Evolutionary conservation across 2,113 vertebrate genomes (phyloP).

Genomic region (Rhodinocichla rosea): DNA sequence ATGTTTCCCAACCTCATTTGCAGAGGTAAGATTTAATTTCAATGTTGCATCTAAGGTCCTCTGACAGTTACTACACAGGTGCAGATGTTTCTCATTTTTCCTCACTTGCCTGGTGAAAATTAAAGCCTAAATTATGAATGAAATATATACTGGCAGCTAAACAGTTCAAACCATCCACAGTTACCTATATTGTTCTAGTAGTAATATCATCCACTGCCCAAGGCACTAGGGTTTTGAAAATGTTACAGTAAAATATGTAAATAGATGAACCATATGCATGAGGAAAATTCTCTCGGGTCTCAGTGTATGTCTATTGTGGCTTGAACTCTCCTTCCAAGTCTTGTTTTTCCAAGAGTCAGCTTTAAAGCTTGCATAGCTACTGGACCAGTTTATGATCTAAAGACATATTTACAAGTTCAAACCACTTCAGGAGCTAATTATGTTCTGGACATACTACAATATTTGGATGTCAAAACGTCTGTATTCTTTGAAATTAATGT

Average conservation of each 20-base stretch:
- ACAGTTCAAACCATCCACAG: neutral
- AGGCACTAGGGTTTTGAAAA: constrained; percentile 26
- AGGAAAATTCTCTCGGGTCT: neutral
- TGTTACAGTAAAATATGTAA: constrained; percentile 52
- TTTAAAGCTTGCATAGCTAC: neutral
- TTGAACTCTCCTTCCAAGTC: constrained; percentile 4
- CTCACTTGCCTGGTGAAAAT: constrained; percentile 15
- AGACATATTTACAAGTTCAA: constrained; percentile 61
- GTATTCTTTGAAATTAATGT: constrained; percentile 72
- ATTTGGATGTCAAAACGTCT: constrained; percentile 47
- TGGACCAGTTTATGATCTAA: constrained; percentile 45
- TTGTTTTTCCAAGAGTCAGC: constrained; percentile 26
- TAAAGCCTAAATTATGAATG: neutral
- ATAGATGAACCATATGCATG: constrained; percentile 47
- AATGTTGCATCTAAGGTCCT: neutral
- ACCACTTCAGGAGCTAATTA: constrained; percentile 42
- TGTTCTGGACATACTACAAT: constrained; percentile 47
- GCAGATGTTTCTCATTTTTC: constrained; percentile 23
- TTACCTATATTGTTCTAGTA: constrained; percentile 14
- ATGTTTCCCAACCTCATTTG: neutral
- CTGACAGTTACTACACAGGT: neutral
- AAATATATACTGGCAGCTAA: constrained; percentile 5
- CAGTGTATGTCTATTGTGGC: neutral
- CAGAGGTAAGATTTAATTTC: neutral
- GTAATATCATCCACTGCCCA: constrained; percentile 18